These are phyloP conservation scores for Toxotes chatareus DNA, from an alignment of 2,113 vertebrate species.

Conservation along the genomic window DNA sequence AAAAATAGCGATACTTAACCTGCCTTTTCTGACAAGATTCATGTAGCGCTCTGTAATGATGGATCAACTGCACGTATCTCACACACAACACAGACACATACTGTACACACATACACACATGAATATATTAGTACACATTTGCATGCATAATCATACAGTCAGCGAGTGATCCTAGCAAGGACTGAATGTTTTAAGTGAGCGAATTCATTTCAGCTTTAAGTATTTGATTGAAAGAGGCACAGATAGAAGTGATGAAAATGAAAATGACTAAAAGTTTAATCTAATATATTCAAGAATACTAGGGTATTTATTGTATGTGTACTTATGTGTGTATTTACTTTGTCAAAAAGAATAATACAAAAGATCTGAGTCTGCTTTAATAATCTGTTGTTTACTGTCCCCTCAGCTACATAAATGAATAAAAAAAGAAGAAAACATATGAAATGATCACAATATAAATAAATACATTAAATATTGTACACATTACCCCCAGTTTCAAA, in stretches of 20 bases:
- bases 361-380: too few species aligned
- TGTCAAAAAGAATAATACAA: not conserved
- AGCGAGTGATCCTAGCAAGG: not conserved
- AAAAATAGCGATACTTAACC: conserved; percentile 65
- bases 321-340: not conserved
- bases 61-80: conserved; percentile 52
- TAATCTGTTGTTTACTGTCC: not conserved
- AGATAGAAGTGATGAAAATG: not conserved
- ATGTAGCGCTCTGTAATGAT: conserved; percentile 62
- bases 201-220: not conserved
- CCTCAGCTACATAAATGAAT: too few species aligned
- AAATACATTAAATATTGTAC: not conserved
- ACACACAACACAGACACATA: conserved; percentile 15
- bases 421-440: not conserved
- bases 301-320: not conserved
- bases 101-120: not conserved
- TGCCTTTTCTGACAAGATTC: conserved; percentile 64
- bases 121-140: not conserved
- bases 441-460: not conserved
- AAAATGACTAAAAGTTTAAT: not conserved
- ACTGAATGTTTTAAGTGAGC: not conserved
- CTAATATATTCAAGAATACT: not conserved
- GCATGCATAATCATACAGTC: not conserved
- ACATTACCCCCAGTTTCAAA: not conserved
- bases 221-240: not conserved